Base-by-base conservation (phyloP, 2,113 vertebrate genomes). In the Sciurus niger region DNA sequence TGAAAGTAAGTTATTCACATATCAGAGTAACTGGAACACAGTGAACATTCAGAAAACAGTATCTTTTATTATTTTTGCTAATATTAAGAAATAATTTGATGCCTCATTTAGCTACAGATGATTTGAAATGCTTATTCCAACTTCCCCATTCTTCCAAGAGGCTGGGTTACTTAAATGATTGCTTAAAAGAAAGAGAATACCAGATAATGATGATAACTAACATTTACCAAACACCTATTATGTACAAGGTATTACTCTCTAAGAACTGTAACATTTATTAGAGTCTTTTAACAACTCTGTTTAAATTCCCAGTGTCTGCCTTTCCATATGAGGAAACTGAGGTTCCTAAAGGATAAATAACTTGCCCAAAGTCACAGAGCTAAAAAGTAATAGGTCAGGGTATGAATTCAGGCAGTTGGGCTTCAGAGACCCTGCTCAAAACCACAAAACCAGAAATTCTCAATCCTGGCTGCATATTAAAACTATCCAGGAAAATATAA, bases 41-140 rank as follows among this genome's bases (percentile, higher is more conserved):
- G n/a, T 51, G 67, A 85, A 4, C 53, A 88, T 37, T 68, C 94
- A 95, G 30, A 51, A 91, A 96, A 77, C 6, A 30, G 24, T 34
- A 73, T 55, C 25, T 79, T 89, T 80, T 92, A 84, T 60, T 90
- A 84, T 63, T 67, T 6, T 46, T 89, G 43, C 18, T 51, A 40
- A 24, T 48, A 84, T 58, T 88, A 77, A 30, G 16, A 91, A 67
- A 11, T 63, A 65, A 93, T 48, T 55, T 77, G 73, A 94, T 65
- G 83, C 18, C 76, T 84, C n/a, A 46, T 79, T 0, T 53, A 11
- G 73, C 25, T 76, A 14, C 16, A 83, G 58, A 60, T 34, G 40
- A 74, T 30, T 84, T 28, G 82, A 93, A 40, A 89, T 55, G n/a
- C 24, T 65, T 90, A 73, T 74, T 94, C 82, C 63, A 94, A 80